Percentiles rank a stretch among this genome's conserved stretches.
Conservation (phyloP, 2,113 vertebrate species). For the Corythaixoides concolor region DNA sequence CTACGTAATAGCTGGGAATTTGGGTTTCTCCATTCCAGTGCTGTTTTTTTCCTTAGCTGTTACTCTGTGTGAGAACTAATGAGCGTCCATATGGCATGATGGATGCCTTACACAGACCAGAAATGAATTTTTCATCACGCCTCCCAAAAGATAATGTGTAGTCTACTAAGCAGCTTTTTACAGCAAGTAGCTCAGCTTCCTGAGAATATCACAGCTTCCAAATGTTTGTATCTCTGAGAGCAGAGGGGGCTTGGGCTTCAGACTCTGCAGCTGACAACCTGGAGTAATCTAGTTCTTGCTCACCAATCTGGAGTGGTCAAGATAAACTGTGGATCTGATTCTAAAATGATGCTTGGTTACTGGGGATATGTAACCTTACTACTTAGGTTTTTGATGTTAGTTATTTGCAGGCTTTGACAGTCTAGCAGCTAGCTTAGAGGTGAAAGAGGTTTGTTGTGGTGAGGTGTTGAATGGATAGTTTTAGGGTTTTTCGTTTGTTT, state of each 20-base stretch:
- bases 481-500: background rate
- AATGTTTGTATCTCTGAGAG: background rate
- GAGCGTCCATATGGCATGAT: background rate
- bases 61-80: background rate
- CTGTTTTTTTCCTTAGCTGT: background rate
- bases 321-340: background rate
- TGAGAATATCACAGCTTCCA: background rate
- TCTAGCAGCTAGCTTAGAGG: background rate
- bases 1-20: background rate
- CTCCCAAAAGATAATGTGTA: background rate
- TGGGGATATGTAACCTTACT: background rate
- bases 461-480: background rate
- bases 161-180: background rate
- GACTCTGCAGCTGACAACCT: background rate
- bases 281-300: background rate
- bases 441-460: background rate
- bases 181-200: background rate
- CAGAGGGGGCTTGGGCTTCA: background rate
- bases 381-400: background rate
- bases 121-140: background rate
- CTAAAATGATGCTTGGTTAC: background rate
- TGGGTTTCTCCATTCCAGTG: background rate
- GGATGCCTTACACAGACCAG: background rate
- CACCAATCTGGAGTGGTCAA: background rate
- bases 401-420: background rate